Conservation (phyloP, 2,797 vertebrate species). For the Leontocebus nigricollis region DNA sequence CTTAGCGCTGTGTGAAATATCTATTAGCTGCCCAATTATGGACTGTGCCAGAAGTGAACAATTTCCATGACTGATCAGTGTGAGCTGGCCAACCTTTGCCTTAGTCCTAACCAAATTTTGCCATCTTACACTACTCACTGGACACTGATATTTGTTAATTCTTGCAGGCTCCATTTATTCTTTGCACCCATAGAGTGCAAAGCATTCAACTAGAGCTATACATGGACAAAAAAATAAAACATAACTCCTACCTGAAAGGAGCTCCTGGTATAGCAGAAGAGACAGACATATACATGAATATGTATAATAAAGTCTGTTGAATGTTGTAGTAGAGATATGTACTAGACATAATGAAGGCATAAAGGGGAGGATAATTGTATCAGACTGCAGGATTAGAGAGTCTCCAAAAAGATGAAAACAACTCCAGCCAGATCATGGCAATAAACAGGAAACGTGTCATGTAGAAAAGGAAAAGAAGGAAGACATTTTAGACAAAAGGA, state of each 20-base stretch:
- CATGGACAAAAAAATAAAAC: neutral
- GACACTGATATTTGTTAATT: neutral
- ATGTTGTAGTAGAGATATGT: neutral
- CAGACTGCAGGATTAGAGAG: neutral
- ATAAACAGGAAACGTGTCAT: neutral
- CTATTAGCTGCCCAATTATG: conserved; percentile 48
- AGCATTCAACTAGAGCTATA: neutral
- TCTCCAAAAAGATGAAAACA: neutral
- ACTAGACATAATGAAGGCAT: neutral
- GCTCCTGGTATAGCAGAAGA: neutral
- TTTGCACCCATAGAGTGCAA: neutral
- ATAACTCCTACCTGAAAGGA: neutral
- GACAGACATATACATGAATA: neutral
- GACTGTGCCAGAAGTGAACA: conserved; percentile 27
- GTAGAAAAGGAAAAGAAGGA: neutral
- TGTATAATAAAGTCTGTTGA: neutral
- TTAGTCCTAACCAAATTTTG: conserved; percentile 26
- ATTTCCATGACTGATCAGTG: neutral
- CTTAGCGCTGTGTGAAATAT: conserved; percentile 50
- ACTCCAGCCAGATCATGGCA: neutral
- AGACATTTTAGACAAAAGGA: neutral
- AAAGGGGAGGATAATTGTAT: neutral
- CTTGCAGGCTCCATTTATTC: neutral
- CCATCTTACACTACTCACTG: neutral
- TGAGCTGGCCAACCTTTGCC: neutral